Evolutionary conservation across 2,113 vertebrate species (phyloP).

Genomic region (Aegotheles bennettii): DNA sequence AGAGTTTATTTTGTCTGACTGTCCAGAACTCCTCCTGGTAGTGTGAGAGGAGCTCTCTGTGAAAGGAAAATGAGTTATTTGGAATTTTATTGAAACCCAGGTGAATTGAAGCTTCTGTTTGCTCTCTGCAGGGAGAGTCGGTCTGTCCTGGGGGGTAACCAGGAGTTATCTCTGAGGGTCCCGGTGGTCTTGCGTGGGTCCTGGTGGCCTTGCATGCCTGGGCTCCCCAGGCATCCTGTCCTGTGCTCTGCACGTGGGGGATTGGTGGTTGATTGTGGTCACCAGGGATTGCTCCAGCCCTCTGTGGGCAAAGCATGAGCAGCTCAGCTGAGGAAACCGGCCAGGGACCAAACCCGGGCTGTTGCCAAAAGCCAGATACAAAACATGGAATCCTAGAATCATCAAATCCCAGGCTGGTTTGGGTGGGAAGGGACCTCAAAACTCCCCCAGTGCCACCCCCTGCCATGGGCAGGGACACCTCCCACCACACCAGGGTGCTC

Average conservation of each 20-base stretch:
- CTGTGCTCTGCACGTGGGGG: no score
- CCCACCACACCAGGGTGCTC: no score
- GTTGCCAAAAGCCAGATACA: neutral
- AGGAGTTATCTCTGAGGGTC: neutral
- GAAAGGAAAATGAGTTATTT: accelerated
- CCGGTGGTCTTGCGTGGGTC: accelerated
- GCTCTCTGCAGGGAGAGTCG: accelerated
- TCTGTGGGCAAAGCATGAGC: neutral
- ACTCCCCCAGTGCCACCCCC: no score
- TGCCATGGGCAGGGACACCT: no score
- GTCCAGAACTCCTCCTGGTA: neutral
- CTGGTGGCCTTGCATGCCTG: accelerated
- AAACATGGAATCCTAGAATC: no score
- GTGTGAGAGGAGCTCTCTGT: neutral
- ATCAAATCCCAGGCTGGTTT: no score
- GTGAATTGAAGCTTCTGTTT: neutral
- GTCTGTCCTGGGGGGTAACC: neutral
- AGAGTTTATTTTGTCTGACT: neutral
- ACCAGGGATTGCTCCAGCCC: neutral
- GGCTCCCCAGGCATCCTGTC: accelerated
- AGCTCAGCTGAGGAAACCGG: neutral
- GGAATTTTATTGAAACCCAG: neutral
- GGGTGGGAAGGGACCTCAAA: no score
- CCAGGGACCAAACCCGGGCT: neutral
- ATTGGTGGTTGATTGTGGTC: accelerated